These are phyloP conservation scores for Mimas tiliae DNA, from an alignment of 2,888 invertebrate species.

Conservation along the genomic window DNA sequence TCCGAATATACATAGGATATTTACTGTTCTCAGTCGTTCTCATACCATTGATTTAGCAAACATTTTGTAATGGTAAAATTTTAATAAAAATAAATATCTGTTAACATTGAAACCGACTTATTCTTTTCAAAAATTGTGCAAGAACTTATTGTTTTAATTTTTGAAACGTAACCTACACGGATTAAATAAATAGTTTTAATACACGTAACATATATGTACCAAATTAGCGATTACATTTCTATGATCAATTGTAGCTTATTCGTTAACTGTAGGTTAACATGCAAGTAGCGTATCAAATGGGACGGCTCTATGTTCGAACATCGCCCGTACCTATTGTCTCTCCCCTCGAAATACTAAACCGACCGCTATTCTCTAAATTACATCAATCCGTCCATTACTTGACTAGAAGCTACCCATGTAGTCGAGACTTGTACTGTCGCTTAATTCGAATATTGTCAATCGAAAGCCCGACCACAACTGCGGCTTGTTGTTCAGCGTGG, in stretches of 20 bases:
- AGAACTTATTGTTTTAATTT: not conserved
- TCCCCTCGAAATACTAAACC: slow-evolving; percentile 6
- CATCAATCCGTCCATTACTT: slow-evolving; percentile 18
- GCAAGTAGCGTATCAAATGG: slow-evolving; percentile 2
- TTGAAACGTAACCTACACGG: not conserved
- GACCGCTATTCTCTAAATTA: slow-evolving; percentile 13
- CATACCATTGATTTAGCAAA: slow-evolving; percentile 10
- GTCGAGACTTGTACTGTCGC: slow-evolving; percentile 36
- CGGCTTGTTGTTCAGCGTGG: slow-evolving; percentile 57
- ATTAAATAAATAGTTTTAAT: not conserved
- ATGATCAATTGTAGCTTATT: not conserved
- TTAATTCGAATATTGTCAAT: slow-evolving; percentile 69
- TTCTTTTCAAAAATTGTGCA: slow-evolving; percentile 1
- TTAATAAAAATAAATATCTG: slow-evolving; percentile 1
- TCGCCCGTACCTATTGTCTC: slow-evolving; percentile 1
- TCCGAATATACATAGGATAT: slow-evolving; percentile 53
- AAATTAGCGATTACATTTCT: slow-evolving; percentile 2
- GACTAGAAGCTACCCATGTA: slow-evolving; percentile 22
- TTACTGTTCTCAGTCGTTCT: slow-evolving; percentile 38
- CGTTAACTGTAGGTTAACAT: not conserved
- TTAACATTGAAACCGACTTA: not conserved
- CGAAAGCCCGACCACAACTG: slow-evolving; percentile 61
- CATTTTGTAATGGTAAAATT: slow-evolving; percentile 17
- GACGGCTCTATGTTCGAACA: not conserved
- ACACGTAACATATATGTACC: slow-evolving; percentile 16